A percentile compares a stretch with the other conserved stretches of the same genome.
phyloP scores from a whole-genome alignment of 2,888 invertebrate genomes.

The Acrobasis repandana region DNA sequence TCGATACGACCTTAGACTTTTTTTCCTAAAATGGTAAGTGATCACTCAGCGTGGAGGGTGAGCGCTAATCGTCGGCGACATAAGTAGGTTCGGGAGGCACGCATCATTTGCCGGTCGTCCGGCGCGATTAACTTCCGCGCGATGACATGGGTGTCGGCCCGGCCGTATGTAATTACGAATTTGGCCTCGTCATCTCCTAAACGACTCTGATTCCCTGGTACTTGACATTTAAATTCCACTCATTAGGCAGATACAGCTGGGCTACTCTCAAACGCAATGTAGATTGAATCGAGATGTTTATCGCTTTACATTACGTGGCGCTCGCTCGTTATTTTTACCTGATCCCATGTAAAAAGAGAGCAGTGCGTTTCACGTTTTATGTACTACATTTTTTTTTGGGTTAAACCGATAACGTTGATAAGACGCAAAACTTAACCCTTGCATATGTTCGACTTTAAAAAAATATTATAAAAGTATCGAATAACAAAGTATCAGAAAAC shows the following conservation, averaged over 20 bases:
- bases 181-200: slow-evolving; percentile 51
- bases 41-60: slow-evolving; percentile 58
- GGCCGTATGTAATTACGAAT: slow-evolving; percentile 60
- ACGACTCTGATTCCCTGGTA: slow-evolving; percentile 41
- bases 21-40: slow-evolving; percentile 32
- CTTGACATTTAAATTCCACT: slow-evolving; percentile 50
- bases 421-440: slow-evolving; percentile 7
- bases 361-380: slow-evolving; percentile 23
- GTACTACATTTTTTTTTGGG: slow-evolving; percentile 7
- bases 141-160: slow-evolving; percentile 62
- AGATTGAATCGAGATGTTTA: slow-evolving; percentile 36
- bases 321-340: slow-evolving; percentile 32
- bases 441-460: neutral
- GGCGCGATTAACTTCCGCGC: slow-evolving; percentile 60
- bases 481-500: neutral
- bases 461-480: neutral
- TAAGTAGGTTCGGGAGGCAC: slow-evolving; percentile 66
- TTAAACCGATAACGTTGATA: neutral
- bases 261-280: slow-evolving; percentile 38
- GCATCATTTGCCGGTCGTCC: slow-evolving; percentile 76
- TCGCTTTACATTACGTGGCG: slow-evolving; percentile 34
- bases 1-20: slow-evolving; percentile 19
- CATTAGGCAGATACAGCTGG: slow-evolving; percentile 43
- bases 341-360: slow-evolving; percentile 25
- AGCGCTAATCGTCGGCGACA: slow-evolving; percentile 70